Evolutionary conservation across 1,140 invertebrate species (phyloP), one percentile per base, ranked within the genome.

Genomic region (Pinna nobilis): DNA sequence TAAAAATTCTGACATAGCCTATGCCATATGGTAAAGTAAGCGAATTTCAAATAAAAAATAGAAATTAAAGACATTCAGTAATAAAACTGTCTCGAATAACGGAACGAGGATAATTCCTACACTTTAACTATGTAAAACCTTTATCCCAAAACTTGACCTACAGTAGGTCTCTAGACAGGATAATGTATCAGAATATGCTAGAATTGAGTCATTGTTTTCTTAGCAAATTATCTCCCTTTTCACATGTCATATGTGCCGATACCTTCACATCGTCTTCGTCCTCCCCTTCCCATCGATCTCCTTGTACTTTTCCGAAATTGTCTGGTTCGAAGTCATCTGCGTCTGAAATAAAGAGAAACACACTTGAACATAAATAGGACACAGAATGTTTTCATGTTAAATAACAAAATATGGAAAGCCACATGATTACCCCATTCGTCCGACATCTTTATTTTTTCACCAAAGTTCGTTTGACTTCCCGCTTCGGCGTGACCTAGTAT

Each of bases 191-290:
- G 2, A 25, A 5, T n/a, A 11, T 51, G 30, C 30, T 51, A 28
- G 30, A 5, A n/a, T 11, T 51, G 49, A 4, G 13, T 51, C 1
- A 18, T 25, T 51, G 5, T 20, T 28, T 1, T 3, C 6, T 5
- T 0, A 28, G 30, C 23, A 4, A 51, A 28, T n/a, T 18, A 51
- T 18, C 20, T 25, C n/a, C 11, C 3, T n/a, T 51, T 3, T 18
- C 49, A 51, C 23, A 9, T 9, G 23, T 25, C 23, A 23, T n/a
- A 51, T 6, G 1, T n/a, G 35, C n/a, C 71, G 77, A 84, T 90
- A 95, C 94, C 92, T 95, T 95, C 75, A 95, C 93, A 76, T 94
- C 93, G 74, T 94, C 94, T 78, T 95, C 94, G 86, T 96, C 95
- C 86, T 96, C 95, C 67, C 94, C 95, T 87, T 94, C 94, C 95